Base-by-base conservation (phyloP, 1,140 invertebrate genomes). In the Bombus soroeensis region DNA sequence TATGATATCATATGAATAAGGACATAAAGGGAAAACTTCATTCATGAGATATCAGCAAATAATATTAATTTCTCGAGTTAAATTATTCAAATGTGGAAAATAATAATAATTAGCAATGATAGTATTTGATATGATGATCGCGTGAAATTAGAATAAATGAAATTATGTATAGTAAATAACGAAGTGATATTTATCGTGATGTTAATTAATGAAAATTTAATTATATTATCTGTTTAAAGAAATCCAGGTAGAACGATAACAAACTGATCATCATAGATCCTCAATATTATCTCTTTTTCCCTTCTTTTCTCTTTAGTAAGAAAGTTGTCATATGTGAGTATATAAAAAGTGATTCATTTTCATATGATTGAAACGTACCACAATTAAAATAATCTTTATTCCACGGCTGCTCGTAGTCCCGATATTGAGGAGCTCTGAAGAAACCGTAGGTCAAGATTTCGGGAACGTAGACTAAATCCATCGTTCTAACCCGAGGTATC, bases 321-420 rank as follows among this genome's bases (percentile, higher is more conserved):
- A 1, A 74, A 18, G 9, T 12, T 43, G 15, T 75, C 9, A 37
- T 32, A 37, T 32, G 32, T 59, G 25, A 59, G 5, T 62, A 39
- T 10, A 62, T 37, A 62, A 28, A 62, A 62, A 1, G 32, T 64
- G 18, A 84, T 43, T 43, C 25, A 28, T 59, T 59, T 78, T 37
- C 9, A 22, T 64, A 28, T 4, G 5, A 53, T 41, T 28, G 13
- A n/a, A 32, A 89, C 90, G 64, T 85, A 95, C 94, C 93, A 78
- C 91, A 83, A 75, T 92, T 91, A 71, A 93, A 94, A 53, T 94
- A 94, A 80, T 94, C 90, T 80, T 83, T 88, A 86, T 95, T 95
- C 94, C 94, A 95, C 5, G 94, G 93, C 59, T 94, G 93, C 75
- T 96, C 96, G 91, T 95, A 96, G 73, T 96, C 96, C 25, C 95